These are phyloP conservation scores for Drosophila nigricruria DNA, from an alignment of 2,888 invertebrate genomes.

Conservation along the genomic window DNA sequence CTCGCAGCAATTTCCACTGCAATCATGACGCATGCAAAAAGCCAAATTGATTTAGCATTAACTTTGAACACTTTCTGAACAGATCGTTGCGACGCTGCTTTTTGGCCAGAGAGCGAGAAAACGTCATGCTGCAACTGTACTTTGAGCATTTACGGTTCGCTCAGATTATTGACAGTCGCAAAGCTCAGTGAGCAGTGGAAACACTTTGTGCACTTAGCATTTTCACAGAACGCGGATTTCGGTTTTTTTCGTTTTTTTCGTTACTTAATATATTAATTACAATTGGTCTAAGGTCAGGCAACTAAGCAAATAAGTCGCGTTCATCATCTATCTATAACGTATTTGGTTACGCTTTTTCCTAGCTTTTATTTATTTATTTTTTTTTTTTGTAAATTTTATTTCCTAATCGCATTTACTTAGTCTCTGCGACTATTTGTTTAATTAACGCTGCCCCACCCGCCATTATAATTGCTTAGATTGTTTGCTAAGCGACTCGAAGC, in stretches of 20 bases:
- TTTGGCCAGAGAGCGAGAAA: too few relatives aligned
- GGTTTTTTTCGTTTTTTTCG: too few relatives aligned
- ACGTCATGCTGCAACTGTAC: conserved; percentile 6
- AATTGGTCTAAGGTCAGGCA: conserved; percentile 30
- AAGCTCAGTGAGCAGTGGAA: conserved; percentile 16
- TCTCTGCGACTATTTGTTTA: neutral
- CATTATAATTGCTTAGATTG: neutral
- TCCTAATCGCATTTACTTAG: neutral
- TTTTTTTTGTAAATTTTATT: neutral
- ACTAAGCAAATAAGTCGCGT: conserved; percentile 1
- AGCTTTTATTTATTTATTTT: neutral
- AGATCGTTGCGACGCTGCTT: too few relatives aligned
- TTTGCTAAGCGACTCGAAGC: neutral
- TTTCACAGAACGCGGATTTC: conserved; percentile 17
- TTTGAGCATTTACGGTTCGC: conserved; percentile 18
- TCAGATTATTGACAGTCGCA: conserved; percentile 16
- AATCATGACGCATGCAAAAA: conserved; percentile 6
- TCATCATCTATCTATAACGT: conserved; percentile 1
- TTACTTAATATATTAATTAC: neutral
- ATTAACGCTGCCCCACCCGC: neutral
- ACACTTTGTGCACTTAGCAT: conserved; percentile 17
- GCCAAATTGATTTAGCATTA: neutral
- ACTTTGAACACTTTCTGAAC: conserved; percentile 11
- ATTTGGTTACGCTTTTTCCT: neutral
- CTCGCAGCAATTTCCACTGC: conserved; percentile 10